A percentile compares a stretch with the other conserved stretches of the same genome.
These are phyloP conservation scores for Peucedramus taeniatus DNA, from an alignment of 2,113 vertebrate species.

Conservation along the genomic window DNA sequence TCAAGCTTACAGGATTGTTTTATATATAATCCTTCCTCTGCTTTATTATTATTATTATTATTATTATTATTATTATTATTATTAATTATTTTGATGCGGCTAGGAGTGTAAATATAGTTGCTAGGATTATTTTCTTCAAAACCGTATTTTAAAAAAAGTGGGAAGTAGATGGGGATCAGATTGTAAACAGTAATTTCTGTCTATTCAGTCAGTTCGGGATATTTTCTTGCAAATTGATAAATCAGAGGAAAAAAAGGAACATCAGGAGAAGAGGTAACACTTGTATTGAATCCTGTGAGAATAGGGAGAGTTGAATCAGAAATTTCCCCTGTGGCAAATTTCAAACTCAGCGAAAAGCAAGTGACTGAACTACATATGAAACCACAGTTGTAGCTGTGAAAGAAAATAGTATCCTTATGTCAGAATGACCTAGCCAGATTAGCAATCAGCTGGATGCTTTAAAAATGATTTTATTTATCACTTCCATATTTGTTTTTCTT, in stretches of 20 bases:
- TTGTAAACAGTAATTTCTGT: neutral
- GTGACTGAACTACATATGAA: neutral
- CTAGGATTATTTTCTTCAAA: neutral
- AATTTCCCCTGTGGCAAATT: neutral
- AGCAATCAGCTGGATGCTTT: constrained; percentile 19
- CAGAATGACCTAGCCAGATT: neutral
- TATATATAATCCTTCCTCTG: neutral
- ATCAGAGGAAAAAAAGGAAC: neutral
- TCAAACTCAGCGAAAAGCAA: neutral
- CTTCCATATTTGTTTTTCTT: constrained; percentile 46
- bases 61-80: neutral
- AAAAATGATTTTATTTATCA: constrained; percentile 38
- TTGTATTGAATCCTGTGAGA: neutral
- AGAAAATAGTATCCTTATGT: constrained; percentile 26
- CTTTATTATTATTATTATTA: neutral
- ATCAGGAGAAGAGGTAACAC: neutral
- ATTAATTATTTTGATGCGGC: neutral
- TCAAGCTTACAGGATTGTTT: neutral
- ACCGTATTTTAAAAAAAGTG: neutral
- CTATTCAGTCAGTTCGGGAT: neutral
- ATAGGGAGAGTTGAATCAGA: neutral
- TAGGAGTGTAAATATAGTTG: neutral
- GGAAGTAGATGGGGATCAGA: neutral
- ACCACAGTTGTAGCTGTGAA: neutral
- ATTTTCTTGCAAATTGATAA: neutral